Conservation (phyloP, 2,797 vertebrate species). For the Hemitrygon akajei region DNA sequence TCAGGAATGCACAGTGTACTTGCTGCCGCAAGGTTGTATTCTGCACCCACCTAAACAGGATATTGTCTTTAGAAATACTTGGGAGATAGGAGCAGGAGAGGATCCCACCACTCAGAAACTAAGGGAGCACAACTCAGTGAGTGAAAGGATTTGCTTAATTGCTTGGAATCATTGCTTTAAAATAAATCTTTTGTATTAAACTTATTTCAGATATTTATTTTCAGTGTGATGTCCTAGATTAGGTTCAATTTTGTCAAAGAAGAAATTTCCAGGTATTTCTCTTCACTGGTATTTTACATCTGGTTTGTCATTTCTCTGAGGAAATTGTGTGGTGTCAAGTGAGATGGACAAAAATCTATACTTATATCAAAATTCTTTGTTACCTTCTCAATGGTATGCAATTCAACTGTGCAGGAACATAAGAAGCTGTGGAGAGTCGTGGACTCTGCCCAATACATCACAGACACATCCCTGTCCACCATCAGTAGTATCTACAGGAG, state of each 20-base stretch:
- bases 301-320: background rate
- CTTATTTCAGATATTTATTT: background rate
- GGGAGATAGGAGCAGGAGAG: background rate
- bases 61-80: background rate
- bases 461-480: no score
- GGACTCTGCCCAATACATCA: no score
- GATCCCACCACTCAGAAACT: background rate
- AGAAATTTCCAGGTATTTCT: background rate
- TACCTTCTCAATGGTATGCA: background rate
- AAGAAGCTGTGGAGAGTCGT: no score
- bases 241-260: background rate
- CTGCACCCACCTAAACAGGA: background rate
- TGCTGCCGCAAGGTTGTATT: background rate
- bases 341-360: background rate
- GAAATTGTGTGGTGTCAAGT: background rate
- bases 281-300: background rate
- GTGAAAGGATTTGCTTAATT: background rate
- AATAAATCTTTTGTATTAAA: background rate
- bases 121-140: background rate
- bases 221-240: background rate
- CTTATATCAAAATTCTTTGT: background rate
- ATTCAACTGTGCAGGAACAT: no score
- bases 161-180: background rate
- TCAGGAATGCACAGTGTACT: background rate
- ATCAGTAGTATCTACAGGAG: no score